A percentile compares a stretch with the other conserved stretches of the same genome.
Conservation (phyloP, 2,797 vertebrate species). For the Podarcis lilfordi region DNA sequence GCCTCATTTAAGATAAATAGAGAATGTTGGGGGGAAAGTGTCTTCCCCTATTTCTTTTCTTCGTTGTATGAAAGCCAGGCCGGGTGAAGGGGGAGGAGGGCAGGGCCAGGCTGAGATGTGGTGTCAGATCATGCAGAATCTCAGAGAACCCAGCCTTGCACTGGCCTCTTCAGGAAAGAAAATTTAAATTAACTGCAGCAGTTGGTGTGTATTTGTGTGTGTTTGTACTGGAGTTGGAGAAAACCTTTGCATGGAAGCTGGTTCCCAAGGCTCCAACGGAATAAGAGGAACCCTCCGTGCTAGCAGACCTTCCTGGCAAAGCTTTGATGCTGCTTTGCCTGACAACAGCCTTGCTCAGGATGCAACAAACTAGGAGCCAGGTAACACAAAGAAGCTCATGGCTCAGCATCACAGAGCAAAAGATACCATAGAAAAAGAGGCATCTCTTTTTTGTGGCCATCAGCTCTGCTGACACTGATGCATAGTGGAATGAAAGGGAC, state of each 20-base stretch:
- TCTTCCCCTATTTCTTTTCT: constrained; percentile 46
- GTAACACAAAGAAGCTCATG: neutral
- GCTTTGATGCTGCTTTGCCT: neutral
- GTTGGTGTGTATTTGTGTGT: neutral
- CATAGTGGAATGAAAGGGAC: neutral
- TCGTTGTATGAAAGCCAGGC: constrained; percentile 48
- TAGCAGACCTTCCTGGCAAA: neutral
- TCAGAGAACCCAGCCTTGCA: constrained; percentile 1
- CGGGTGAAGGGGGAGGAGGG: constrained; percentile 32
- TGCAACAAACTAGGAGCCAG: neutral
- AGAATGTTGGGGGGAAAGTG: constrained; percentile 34
- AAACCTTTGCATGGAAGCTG: constrained; percentile 5
- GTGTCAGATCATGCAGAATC: constrained; percentile 9
- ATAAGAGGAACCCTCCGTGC: neutral
- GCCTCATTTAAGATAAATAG: constrained; percentile 40
- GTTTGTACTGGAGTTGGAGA: neutral
- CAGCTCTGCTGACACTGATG: too few species aligned
- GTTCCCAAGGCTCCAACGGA: neutral
- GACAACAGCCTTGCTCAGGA: neutral
- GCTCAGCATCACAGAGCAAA: neutral
- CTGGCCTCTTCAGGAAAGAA: constrained; percentile 3
- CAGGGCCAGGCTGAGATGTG: constrained; percentile 1
- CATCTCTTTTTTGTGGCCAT: neutral
- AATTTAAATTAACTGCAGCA: constrained; percentile 33
- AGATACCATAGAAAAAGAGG: too few species aligned